phyloP scores from a whole-genome alignment of 1,140 invertebrate species.

The Microplitis demolitor region DNA sequence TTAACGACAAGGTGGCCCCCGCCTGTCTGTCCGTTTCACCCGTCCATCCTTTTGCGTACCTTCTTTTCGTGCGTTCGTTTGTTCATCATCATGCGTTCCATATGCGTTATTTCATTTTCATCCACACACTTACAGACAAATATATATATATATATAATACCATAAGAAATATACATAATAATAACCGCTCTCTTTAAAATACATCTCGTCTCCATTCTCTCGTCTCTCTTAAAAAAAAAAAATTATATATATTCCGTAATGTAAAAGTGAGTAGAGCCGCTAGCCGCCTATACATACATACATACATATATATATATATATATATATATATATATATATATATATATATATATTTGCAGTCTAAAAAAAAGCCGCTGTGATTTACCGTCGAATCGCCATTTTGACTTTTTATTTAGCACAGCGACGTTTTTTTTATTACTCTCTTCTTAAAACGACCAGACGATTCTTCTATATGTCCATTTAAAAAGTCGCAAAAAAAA shows the following conservation, averaged over 20 bases:
- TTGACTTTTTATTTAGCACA: conserved; percentile 8
- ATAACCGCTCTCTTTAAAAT: not conserved
- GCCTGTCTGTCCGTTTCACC: conserved; percentile 5
- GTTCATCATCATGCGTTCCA: not conserved
- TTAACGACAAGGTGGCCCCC: conserved; percentile 50
- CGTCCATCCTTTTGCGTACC: not conserved
- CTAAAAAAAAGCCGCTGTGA: conserved; percentile 43
- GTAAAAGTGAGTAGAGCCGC: not conserved
- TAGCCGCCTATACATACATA: not conserved
- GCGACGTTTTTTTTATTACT: too few species aligned
- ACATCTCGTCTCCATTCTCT: not conserved
- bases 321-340: not conserved
- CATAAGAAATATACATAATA: not conserved
- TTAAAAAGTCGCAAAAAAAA: too few species aligned
- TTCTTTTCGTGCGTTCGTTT: not conserved
- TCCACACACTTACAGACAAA: not conserved
- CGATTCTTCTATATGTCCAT: not conserved
- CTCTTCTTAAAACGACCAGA: conserved; percentile 1
- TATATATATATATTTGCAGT: not conserved
- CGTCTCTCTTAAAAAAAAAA: not conserved
- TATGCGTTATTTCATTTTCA: conserved; percentile 7
- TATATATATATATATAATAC: not conserved
- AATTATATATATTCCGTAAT: not conserved
- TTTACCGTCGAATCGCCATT: conserved; percentile 48
- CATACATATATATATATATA: not conserved